phyloP scores from a whole-genome alignment of 2,797 vertebrate genomes.

The Buphagus erythrorhynchus region DNA sequence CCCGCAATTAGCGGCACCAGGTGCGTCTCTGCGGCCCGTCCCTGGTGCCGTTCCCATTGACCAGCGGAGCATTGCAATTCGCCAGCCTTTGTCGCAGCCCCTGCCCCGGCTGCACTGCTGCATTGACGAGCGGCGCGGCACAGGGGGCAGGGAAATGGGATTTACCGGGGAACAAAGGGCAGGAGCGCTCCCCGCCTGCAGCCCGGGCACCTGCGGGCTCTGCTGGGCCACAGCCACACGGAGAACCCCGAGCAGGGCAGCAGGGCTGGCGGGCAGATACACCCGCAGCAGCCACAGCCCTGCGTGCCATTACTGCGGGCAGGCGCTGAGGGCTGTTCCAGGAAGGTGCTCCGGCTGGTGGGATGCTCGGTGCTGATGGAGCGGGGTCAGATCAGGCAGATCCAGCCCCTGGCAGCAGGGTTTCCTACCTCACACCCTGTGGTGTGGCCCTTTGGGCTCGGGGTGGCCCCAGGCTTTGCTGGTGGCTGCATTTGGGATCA shows the following conservation, averaged over 20 bases:
- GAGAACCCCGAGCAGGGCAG: not conserved
- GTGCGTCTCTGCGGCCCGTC: constrained; percentile 56
- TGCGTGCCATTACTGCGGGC: too few relatives aligned
- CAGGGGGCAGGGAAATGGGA: constrained; percentile 76
- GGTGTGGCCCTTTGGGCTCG: not conserved
- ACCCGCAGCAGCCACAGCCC: not conserved
- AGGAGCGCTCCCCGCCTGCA: constrained; percentile 24
- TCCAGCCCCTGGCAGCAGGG: not conserved
- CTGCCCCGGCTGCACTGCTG: constrained; percentile 38
- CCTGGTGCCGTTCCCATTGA: constrained; percentile 41
- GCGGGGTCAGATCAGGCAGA: not conserved
- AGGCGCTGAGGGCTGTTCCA: too few relatives aligned
- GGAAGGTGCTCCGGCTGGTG: too few relatives aligned
- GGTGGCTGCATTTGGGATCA: not conserved
- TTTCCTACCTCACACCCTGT: fast-evolving
- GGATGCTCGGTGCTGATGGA: not conserved
- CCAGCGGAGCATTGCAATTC: constrained; percentile 36
- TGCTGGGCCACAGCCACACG: not conserved
- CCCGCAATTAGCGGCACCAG: constrained; percentile 72
- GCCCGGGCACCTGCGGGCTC: constrained; percentile 14
- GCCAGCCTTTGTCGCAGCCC: constrained; percentile 62
- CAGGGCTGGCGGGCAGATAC: not conserved
- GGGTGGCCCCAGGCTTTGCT: not conserved
- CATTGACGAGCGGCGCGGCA: not conserved
- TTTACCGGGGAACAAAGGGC: constrained; percentile 64